Evolutionary conservation across 2,888 invertebrate genomes (phyloP).

Genomic region (Alloplasta piceator): DNA sequence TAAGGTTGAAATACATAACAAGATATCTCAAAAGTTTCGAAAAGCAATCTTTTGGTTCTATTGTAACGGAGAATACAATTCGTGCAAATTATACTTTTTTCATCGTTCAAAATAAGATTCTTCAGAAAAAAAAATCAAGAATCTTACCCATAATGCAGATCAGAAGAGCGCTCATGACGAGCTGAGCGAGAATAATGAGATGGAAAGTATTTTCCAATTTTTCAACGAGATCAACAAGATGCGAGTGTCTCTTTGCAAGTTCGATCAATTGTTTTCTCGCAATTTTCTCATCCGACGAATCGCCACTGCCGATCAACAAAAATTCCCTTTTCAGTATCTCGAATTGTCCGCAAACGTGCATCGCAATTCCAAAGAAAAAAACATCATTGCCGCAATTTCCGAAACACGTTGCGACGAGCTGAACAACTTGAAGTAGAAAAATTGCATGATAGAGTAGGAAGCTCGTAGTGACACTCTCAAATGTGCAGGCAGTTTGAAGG

Average conservation of each 20-base stretch:
- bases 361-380: slow-evolving; percentile 75
- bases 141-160: slow-evolving; percentile 70
- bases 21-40: background rate
- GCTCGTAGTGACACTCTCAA: slow-evolving; percentile 41
- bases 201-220: slow-evolving; percentile 66
- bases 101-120: no score
- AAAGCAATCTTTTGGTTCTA: background rate
- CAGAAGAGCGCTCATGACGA: slow-evolving; percentile 67
- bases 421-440: slow-evolving; percentile 67
- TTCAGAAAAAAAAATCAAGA: background rate
- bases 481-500: slow-evolving; percentile 66
- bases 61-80: background rate
- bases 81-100: background rate
- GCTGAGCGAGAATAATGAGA: slow-evolving; percentile 69
- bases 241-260: slow-evolving; percentile 64
- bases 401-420: slow-evolving; percentile 65
- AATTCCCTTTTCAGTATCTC: slow-evolving; percentile 73
- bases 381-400: slow-evolving; percentile 73
- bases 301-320: slow-evolving; percentile 53
- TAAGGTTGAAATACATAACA: background rate
- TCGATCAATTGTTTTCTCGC: slow-evolving; percentile 32
- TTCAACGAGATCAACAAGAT: slow-evolving; percentile 65
- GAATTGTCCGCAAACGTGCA: slow-evolving; percentile 80
- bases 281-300: slow-evolving; percentile 22
- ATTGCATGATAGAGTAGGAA: slow-evolving; percentile 62